Evolutionary conservation across 1,140 invertebrate species (phyloP).

Genomic region (Scaptomyza montana): DNA sequence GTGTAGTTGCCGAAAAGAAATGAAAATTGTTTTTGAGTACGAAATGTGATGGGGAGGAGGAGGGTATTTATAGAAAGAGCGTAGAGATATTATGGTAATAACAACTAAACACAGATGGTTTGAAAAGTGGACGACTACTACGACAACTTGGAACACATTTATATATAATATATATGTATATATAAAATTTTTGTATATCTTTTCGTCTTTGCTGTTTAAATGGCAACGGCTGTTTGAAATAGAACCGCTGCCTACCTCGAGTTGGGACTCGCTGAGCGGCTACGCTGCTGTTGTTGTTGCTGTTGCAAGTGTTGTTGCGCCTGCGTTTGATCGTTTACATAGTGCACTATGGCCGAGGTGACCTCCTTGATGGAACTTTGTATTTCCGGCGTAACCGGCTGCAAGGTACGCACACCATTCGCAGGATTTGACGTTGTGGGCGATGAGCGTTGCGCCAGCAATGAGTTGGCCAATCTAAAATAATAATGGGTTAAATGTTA

Average conservation of each 20-base stretch:
- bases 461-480: conserved; percentile 87
- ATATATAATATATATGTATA: not conserved
- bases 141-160: conserved; percentile 26
- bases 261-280: conserved; percentile 84
- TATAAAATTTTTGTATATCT: not conserved
- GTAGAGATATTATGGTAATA: conserved; percentile 7
- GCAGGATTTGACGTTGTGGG: conserved; percentile 34
- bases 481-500: too few species aligned
- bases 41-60: conserved; percentile 20
- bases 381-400: conserved; percentile 89
- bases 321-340: conserved; percentile 88
- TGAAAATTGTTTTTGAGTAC: conserved; percentile 37
- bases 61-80: not conserved
- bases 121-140: conserved; percentile 21
- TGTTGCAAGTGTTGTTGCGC: conserved; percentile 45
- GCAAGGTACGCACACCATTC: conserved; percentile 52
- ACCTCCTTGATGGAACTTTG: conserved; percentile 95
- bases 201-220: not conserved
- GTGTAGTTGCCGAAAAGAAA: conserved; percentile 50
- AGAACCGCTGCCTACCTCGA: conserved; percentile 72
- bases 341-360: conserved; percentile 96
- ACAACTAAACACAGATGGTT: conserved; percentile 39
- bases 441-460: conserved; percentile 84
- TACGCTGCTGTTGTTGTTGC: conserved; percentile 65
- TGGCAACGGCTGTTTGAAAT: conserved; percentile 29